phyloP scores from a whole-genome alignment of 2,797 vertebrate species.

The Channallabes apus region DNA sequence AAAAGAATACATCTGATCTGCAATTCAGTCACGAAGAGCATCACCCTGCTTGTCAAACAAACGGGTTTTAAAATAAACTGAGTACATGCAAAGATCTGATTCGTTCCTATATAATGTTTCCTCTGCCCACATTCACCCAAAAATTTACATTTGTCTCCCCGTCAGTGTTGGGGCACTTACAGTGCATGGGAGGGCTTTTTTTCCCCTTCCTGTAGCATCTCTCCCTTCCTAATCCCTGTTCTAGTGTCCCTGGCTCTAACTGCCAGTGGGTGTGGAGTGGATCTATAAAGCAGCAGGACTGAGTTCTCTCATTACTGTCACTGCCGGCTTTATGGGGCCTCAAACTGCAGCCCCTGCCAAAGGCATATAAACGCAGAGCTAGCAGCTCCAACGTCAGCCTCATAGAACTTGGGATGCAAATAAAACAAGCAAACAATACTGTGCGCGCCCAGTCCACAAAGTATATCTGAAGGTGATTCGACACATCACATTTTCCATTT shows the following conservation, averaged over 20 bases:
- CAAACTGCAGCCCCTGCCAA: conserved; percentile 42
- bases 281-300: conserved; percentile 52
- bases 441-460: conserved; percentile 9
- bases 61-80: conserved; percentile 44
- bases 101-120: conserved; percentile 35
- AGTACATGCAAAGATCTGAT: conserved; percentile 26
- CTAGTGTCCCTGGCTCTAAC: conserved; percentile 34
- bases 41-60: conserved; percentile 48
- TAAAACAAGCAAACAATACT: conserved; percentile 42
- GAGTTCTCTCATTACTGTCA: conserved; percentile 54
- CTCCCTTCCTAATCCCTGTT: background rate
- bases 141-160: conserved; percentile 27
- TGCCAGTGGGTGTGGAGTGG: conserved; percentile 50
- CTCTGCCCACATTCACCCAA: conserved; percentile 20
- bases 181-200: conserved; percentile 13
- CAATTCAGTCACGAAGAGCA: conserved; percentile 30
- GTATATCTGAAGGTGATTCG: background rate
- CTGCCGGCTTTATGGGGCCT: conserved; percentile 51
- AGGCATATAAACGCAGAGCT: conserved; percentile 40
- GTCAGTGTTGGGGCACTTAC: conserved; percentile 26
- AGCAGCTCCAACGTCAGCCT: conserved; percentile 39
- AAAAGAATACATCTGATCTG: conserved; percentile 42
- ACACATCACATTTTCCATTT: conserved; percentile 37
- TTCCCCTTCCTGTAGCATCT: background rate
- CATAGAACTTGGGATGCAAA: conserved; percentile 29